These are phyloP conservation scores for Orius insidiosus DNA, from an alignment of 1,140 invertebrate species.

Conservation along the genomic window DNA sequence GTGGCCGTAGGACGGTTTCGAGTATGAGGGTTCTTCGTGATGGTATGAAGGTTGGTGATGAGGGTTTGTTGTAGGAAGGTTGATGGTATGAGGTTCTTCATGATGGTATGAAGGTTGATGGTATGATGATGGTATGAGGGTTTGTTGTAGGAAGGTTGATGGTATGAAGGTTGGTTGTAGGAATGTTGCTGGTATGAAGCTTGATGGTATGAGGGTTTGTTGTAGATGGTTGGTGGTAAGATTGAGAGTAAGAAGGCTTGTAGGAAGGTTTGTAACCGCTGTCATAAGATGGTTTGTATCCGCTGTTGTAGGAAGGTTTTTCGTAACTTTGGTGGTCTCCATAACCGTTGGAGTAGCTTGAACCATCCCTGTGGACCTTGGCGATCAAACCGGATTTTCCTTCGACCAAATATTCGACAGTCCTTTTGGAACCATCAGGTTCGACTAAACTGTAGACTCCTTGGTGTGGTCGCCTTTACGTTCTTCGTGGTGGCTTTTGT, in stretches of 20 bases:
- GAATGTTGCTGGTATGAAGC: background rate
- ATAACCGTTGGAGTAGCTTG: background rate
- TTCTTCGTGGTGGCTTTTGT: constrained; percentile 34
- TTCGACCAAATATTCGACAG: constrained; percentile 19
- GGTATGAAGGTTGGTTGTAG: background rate
- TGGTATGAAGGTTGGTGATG: constrained; percentile 3
- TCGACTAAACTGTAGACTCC: constrained; percentile 23
- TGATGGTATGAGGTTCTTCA: background rate
- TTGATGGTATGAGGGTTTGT: background rate
- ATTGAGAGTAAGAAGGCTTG: no score
- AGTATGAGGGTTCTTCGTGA: constrained; percentile 6
- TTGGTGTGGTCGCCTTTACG: constrained; percentile 35
- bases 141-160: background rate
- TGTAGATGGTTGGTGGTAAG: background rate
- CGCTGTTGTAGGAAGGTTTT: no score
- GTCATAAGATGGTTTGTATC: background rate
- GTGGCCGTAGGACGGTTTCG: constrained; percentile 1
- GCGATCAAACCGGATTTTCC: constrained; percentile 6
- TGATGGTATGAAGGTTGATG: no score
- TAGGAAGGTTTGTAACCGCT: no score
- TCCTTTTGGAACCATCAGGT: constrained; percentile 18
- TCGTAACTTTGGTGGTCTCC: background rate
- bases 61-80: background rate
- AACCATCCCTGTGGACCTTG: background rate
- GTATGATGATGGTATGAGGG: background rate